These are phyloP conservation scores for Chlamydotis undulata DNA, from an alignment of 2,113 vertebrate species.

Conservation along the genomic window DNA sequence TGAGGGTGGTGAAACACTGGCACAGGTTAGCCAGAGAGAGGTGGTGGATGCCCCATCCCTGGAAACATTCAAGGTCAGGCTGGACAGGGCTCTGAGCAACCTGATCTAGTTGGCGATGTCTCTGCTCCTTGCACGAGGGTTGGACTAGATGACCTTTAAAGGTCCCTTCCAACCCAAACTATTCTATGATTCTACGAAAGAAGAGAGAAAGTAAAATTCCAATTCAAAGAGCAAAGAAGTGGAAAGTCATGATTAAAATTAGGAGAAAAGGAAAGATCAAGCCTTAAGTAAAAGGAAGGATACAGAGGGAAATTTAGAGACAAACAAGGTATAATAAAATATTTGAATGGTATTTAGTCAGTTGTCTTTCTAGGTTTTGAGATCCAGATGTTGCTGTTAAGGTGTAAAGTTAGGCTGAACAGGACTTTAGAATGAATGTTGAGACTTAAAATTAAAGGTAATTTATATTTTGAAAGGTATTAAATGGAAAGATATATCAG, in stretches of 20 bases:
- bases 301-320: not conserved
- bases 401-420: not conserved
- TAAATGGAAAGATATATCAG: not conserved
- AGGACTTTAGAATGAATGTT: not conserved
- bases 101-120: no score
- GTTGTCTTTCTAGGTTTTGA: not conserved
- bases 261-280: not conserved
- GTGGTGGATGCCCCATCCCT: no score
- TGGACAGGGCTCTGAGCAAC: no score
- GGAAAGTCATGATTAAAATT: not conserved
- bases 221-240: not conserved
- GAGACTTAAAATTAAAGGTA: not conserved
- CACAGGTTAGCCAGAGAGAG: no score
- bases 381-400: not conserved
- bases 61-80: no score
- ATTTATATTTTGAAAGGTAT: not conserved
- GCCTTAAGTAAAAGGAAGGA: not conserved
- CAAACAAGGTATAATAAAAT: not conserved
- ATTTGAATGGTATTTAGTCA: not conserved
- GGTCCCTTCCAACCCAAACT: no score
- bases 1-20: no score
- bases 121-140: no score
- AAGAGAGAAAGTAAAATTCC: not conserved
- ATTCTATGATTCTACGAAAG: no score
- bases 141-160: no score